Percentiles rank a stretch among this genome's conserved stretches.
Conservation (phyloP, 1,140 invertebrate species). For the Leptoteleia sp. region DNA sequence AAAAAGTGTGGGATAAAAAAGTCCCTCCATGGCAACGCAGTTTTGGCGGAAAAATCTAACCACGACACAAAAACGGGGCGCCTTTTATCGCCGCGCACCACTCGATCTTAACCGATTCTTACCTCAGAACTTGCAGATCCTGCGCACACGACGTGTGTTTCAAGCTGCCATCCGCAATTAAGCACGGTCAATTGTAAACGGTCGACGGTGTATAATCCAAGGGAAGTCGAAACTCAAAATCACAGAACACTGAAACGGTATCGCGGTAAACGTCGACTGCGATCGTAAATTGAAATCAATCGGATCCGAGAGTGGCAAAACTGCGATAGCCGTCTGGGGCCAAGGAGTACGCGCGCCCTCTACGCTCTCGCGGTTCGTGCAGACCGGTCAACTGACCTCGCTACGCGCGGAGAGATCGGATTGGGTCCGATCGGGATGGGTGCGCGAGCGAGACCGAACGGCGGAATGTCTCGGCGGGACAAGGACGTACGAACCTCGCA, state of each 20-base stretch:
- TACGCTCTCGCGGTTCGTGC: constrained; percentile 42
- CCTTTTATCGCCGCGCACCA: constrained; percentile 3
- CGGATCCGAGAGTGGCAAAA: constrained; percentile 11
- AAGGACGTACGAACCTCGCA: constrained; percentile 24
- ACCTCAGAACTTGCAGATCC: constrained; percentile 9
- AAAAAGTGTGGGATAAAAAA: background rate
- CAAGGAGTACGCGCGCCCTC: constrained; percentile 30
- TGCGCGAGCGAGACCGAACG: constrained; percentile 17
- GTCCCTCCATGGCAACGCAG: background rate
- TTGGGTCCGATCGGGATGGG: constrained; percentile 9
- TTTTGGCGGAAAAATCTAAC: background rate
- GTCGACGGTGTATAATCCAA: background rate
- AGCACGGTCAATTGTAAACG: too few species aligned
- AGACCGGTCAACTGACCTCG: constrained; percentile 61
- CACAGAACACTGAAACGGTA: constrained; percentile 31
- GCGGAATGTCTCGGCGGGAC: constrained; percentile 21
- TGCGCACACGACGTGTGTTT: background rate
- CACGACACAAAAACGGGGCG: constrained; percentile 6
- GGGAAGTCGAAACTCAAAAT: background rate
- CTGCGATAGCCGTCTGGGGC: constrained; percentile 9
- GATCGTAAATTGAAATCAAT: constrained; percentile 43
- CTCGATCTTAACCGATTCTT: constrained; percentile 9
- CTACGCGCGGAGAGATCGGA: constrained; percentile 32
- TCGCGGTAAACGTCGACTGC: constrained; percentile 18
- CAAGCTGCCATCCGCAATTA: background rate